These are phyloP conservation scores for Hydrozoanthus tunicans DNA, from an alignment of 64 coral and sea anemone genomes.

Conservation along the genomic window DNA sequence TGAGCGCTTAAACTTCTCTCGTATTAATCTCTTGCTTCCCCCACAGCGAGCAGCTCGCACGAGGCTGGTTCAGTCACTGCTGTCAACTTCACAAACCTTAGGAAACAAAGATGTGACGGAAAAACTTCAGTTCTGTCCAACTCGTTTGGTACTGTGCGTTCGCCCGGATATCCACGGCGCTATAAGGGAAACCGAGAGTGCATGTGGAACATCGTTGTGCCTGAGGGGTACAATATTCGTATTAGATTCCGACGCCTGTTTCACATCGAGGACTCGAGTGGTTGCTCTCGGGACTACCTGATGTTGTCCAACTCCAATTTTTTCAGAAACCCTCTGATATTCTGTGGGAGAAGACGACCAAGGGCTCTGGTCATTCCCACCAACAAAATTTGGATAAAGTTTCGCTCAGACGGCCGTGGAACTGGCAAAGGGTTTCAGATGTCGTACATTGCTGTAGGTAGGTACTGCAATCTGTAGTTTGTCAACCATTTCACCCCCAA, in stretches of 20 bases:
- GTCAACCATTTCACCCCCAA: too few species aligned
- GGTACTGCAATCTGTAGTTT: not conserved
- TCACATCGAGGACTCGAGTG: constrained; percentile 47
- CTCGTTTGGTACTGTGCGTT: constrained; percentile 27
- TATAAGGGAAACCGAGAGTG: constrained; percentile 39
- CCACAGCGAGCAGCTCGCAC: constrained; percentile 2
- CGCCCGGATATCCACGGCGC: constrained; percentile 38
- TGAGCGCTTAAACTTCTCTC: not conserved
- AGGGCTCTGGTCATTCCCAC: constrained; percentile 25
- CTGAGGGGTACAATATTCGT: constrained; percentile 19
- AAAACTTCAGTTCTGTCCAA: constrained; percentile 5
- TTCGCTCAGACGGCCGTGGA: constrained; percentile 42
- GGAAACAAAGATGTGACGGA: constrained; percentile 29
- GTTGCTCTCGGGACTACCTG: constrained; percentile 41
- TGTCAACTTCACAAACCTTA: constrained; percentile 52
- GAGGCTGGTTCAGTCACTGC: constrained; percentile 43
- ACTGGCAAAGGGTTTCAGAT: constrained; percentile 40
- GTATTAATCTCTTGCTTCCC: constrained; percentile 5
- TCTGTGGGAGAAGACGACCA: constrained; percentile 41
- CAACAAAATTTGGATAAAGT: constrained; percentile 24
- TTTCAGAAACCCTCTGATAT: constrained; percentile 38
- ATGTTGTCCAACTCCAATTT: constrained; percentile 40
- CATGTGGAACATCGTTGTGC: constrained; percentile 39
- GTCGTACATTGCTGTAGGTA: constrained; percentile 37
- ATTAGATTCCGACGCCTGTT: constrained; percentile 51